Base-by-base conservation (phyloP, 1,140 invertebrate genomes). In the Glossosoma conforme region DNA sequence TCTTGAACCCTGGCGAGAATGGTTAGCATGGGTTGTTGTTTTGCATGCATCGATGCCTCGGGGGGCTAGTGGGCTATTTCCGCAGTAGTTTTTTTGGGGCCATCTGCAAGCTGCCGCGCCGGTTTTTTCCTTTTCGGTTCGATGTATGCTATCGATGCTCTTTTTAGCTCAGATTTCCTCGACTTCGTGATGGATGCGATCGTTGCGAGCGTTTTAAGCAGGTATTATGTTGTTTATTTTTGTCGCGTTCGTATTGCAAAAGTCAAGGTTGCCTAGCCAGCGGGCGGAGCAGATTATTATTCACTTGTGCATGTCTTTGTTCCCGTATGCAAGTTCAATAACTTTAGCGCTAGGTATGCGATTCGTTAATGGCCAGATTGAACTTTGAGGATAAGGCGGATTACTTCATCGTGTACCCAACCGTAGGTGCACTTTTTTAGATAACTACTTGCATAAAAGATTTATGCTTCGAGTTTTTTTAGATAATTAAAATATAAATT, bases 1-100 rank as follows among this genome's bases (percentile, higher is more conserved):
- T 57, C 55, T 57, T 57, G 55, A 57, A 57, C 55, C 53, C 50
- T 57, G 45, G 21, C 46, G 15, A 38, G 44, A 45, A 37, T 45
- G 33, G 36, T 20, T 43, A 28, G 19, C 15, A 32, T 52, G 18
- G 43, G 40, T 30, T 45, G 41, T 44, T 20, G 33, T 36, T 45
- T 14, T 11, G 30, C 37, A 35, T 53, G 50, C 50, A 52, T n/a
- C 37, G 17, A n/a, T 17, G 36, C 38, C 48, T 18, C 19, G 40
- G 17, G 11, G n/a, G 28, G 8, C 17, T 13, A 21, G 17, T 10
- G n/a, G n/a, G 41, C 30, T 44, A 37, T 52, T 52, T 52, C 41
- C 49, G 41, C 36, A 28, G 24, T 37, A n/a, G 13, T 44, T 52
- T 48, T 24, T 22, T 43, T 22, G 30, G 24, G 36, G 33, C 25